phyloP scores from a whole-genome alignment of 2,113 vertebrate species.

The Chaetodon auriga region DNA sequence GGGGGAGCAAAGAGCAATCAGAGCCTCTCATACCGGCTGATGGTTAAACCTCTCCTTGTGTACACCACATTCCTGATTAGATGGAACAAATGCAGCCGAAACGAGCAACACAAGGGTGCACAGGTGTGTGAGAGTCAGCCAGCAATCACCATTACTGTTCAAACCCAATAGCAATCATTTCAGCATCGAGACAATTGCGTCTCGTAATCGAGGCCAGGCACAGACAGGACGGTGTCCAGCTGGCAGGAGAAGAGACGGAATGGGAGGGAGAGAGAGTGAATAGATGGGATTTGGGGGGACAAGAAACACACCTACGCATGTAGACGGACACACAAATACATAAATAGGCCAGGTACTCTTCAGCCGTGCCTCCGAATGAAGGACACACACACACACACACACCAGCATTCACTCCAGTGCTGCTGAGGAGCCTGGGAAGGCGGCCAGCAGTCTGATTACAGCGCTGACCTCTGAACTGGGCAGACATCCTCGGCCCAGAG shows the following conservation, averaged over 20 bases:
- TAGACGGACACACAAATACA: conserved; percentile 43
- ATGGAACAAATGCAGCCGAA: conserved; percentile 68
- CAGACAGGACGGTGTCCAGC: conserved; percentile 71
- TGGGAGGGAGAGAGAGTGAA: conserved; percentile 47
- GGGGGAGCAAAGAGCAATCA: conserved; percentile 63
- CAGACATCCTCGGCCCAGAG: conserved; percentile 73
- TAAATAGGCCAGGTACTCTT: conserved; percentile 47
- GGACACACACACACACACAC: conserved; percentile 36
- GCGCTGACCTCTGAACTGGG: conserved; percentile 76
- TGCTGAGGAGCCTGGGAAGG: conserved; percentile 78
- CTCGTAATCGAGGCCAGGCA: conserved; percentile 72
- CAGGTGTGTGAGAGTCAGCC: conserved; percentile 80
- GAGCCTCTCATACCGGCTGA: conserved; percentile 33
- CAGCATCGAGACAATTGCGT: conserved; percentile 72
- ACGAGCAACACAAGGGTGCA: conserved; percentile 64
- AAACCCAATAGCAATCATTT: conserved; percentile 79
- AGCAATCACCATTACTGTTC: conserved; percentile 79
- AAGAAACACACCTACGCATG: conserved; percentile 22
- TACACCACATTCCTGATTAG: conserved; percentile 65
- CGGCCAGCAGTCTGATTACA: conserved; percentile 83
- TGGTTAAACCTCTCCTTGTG: conserved; percentile 47
- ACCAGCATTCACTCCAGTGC: conserved; percentile 36
- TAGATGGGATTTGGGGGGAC: conserved; percentile 24
- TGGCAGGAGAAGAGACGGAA: conserved; percentile 58
- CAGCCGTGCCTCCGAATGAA: conserved; percentile 39